These are phyloP conservation scores for Podarcis siculus DNA, from an alignment of 2,797 vertebrate species.

Conservation along the genomic window DNA sequence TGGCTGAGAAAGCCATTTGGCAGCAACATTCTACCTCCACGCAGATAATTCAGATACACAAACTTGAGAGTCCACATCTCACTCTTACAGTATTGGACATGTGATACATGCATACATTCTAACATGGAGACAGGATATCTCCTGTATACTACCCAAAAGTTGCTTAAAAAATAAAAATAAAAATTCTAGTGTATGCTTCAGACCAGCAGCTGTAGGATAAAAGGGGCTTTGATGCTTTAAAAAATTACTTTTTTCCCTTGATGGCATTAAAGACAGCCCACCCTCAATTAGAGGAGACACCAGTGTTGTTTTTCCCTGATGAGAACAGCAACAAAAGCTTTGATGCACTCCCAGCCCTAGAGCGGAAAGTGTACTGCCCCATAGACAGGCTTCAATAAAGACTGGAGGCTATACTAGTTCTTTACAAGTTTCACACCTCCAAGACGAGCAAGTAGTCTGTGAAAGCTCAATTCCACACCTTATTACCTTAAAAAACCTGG, in stretches of 20 bases:
- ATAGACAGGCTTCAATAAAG: neutral
- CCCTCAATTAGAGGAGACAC: neutral
- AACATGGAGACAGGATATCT: neutral
- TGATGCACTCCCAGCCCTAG: neutral
- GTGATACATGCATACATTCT: accelerated
- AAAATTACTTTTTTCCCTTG: neutral
- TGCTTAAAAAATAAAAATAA: neutral
- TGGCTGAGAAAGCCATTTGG: neutral
- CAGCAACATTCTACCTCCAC: neutral
- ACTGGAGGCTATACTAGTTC: neutral
- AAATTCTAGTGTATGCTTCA: neutral
- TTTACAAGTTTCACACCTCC: neutral
- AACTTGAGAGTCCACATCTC: neutral
- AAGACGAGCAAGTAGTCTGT: neutral
- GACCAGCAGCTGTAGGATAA: neutral
- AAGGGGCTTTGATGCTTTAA: accelerated
- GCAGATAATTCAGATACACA: neutral
- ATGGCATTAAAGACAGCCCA: neutral
- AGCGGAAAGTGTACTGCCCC: neutral
- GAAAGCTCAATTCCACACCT: neutral
- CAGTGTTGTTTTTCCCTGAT: neutral
- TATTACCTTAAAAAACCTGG: neutral
- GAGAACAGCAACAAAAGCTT: conserved; percentile 1
- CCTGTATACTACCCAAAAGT: neutral
- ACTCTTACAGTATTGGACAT: neutral